phyloP scores from a whole-genome alignment of 2,797 vertebrate genomes.

The Myotis planiceps region DNA sequence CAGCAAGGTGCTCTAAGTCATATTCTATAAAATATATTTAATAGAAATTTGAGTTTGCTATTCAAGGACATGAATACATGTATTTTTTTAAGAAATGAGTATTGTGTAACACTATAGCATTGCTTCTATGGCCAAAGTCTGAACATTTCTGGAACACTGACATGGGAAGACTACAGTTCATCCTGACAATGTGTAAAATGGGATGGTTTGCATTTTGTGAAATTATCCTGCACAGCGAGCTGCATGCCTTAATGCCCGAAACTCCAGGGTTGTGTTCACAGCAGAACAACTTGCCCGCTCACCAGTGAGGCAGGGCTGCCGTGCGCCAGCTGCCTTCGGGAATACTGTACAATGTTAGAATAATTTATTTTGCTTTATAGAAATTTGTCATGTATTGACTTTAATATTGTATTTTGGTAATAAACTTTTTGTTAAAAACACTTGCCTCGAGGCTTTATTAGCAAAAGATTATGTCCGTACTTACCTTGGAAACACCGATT shows the following conservation, averaged over 20 bases:
- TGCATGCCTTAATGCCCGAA: slow-evolving; percentile 90
- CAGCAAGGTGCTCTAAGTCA: slow-evolving; percentile 89
- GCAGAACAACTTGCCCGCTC: slow-evolving; percentile 80
- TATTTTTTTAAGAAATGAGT: slow-evolving; percentile 89
- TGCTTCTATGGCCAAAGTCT: slow-evolving; percentile 90
- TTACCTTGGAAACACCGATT: neutral
- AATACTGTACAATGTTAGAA: slow-evolving; percentile 91
- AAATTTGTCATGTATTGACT: slow-evolving; percentile 93
- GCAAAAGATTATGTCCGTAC: neutral
- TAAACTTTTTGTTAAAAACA: slow-evolving; percentile 92
- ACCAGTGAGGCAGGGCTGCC: slow-evolving; percentile 86
- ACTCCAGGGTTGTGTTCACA: slow-evolving; percentile 82
- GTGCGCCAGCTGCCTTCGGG: slow-evolving; percentile 87
- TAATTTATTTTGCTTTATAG: slow-evolving; percentile 96
- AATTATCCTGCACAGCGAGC: slow-evolving; percentile 85
- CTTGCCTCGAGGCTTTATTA: slow-evolving; percentile 69
- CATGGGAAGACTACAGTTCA: slow-evolving; percentile 85
- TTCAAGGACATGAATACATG: slow-evolving; percentile 88
- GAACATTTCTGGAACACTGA: slow-evolving; percentile 86
- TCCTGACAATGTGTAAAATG: slow-evolving; percentile 82
- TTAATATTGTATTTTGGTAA: slow-evolving; percentile 98
- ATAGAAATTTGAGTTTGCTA: slow-evolving; percentile 89
- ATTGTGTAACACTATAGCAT: slow-evolving; percentile 88
- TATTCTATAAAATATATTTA: slow-evolving; percentile 89
- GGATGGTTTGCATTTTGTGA: slow-evolving; percentile 86